Evolutionary conservation across 2,888 invertebrate genomes (phyloP), one percentile per base, ranked within the genome.

Genomic region (Drosophila nr. fundita): DNA sequence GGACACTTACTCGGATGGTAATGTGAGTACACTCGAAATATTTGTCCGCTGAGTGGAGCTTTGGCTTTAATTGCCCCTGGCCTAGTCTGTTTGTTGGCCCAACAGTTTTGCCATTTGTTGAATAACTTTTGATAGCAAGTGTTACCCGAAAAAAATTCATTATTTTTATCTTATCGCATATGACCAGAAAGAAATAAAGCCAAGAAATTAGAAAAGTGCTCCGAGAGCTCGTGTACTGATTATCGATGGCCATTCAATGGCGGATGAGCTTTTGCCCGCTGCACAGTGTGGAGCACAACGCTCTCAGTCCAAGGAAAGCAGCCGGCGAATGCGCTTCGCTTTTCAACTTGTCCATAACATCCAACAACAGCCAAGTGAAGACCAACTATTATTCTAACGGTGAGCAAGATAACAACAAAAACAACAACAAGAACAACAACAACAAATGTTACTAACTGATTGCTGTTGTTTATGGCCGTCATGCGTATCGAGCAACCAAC

Each of bases 71-170:
- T 18, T 45, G 74, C 49, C 67, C 74, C 78, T 70, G 68, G 75
- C 75, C 79, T 45, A 50, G 53, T 69, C 55, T 45, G 45, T 38
- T 29, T 53, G 18, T 40, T 50, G 36, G n/a, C 38, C 63, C 57
- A 48, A 21, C 18, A 58, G 40, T 52, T 34, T 42, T 50, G 36
- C 58, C 42, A 2, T 21, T 49, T 62, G 42, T 70, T 67, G 48
- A 65, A 58, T 61, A 61, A 71, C 52, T 61, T 69, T 69, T 80
- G 87, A 87, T 85, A 83, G 63, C 87, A 76, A 55, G 67, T 73
- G 67, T 77, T 85, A 76, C 83, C 81, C 88, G 83, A 87, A 73
- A 87, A 87, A 83, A 76, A 78, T 87, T 85, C 74, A 85, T 85
- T 72, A 60, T 73, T 64, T 52, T 85, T 85, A 85, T 85, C 88